Base-by-base conservation (phyloP, 2,888 invertebrate species). In the Amphipyra tragopoginis region DNA sequence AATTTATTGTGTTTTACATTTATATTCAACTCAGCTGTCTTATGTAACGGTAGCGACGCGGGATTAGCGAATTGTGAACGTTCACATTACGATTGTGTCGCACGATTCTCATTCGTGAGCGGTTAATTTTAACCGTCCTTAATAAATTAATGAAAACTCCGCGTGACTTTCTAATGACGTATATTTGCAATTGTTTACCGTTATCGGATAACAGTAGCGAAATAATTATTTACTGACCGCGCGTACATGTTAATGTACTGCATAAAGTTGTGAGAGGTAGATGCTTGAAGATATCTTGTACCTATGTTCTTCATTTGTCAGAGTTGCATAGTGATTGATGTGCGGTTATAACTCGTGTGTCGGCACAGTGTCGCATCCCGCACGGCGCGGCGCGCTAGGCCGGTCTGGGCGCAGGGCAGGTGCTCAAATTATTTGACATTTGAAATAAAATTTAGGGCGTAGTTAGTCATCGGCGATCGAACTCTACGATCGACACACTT, bases 1-100 rank as follows among this genome's bases (percentile, higher is more conserved):
- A 94, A 94, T 94, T 94, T 94, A 94, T 94, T 93, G 94, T 94
- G 94, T 94, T 94, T 94, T 93, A 94, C 94, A 94, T 94, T 94
- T 94, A 93, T 94, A 94, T 94, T 94, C 94, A 91, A 94, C 90
- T 94, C 93, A 90, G 92, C 89, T 90, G 92, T 93, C 94, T 94
- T 94, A 94, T 92, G 93, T 93, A 93, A 94, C 94, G 94, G 94
- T 94, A 93, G 94, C 93, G 84, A 90, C 87, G 91, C 90, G 89
- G 93, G 93, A 94, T 94, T 94, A 94, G 94, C 93, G 92, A 93
- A 93, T 93, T 93, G 91, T 91, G 90, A 90, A 88, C 89, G 92
- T 91, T 90, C 90, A 90, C 92, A 91, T 91, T 92, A 90, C 86
- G 87, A 84, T 86, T 88, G 86, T 87, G 87, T 88, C 86, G 87